Conservation (phyloP, 2,888 invertebrate species). For the Prosapia bicincta region DNA sequence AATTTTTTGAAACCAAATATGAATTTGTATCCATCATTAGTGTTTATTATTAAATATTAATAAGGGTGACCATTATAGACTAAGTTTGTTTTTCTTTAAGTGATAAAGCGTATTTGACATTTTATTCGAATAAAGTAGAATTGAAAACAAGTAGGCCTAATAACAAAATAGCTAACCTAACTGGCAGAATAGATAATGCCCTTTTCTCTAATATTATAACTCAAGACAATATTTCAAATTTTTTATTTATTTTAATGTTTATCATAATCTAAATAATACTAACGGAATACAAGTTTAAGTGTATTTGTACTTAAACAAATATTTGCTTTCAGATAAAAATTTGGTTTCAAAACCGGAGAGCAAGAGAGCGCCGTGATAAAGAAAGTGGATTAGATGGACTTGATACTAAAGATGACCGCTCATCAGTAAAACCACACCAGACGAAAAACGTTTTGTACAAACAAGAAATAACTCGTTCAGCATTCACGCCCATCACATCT, state of each 20-base stretch:
- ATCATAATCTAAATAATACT: too few relatives aligned
- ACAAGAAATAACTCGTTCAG: neutral
- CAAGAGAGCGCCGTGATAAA: slow-evolving; percentile 37
- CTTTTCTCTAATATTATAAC: neutral
- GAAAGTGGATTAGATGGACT: slow-evolving; percentile 1
- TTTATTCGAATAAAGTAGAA: too few relatives aligned
- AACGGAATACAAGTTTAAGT: neutral
- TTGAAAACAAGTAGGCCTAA: too few relatives aligned
- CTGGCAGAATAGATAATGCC: too few relatives aligned
- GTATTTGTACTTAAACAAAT: neutral
- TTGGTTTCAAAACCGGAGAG: slow-evolving; percentile 41
- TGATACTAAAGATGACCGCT: neutral
- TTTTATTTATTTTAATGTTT: too few relatives aligned
- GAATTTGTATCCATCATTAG: too few relatives aligned
- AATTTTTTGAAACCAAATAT: too few relatives aligned
- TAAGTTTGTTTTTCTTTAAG: too few relatives aligned
- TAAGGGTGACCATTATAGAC: too few relatives aligned
- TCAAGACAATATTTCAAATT: neutral
- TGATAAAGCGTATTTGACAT: too few relatives aligned
- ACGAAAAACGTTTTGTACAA: neutral
- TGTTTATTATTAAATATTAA: too few relatives aligned
- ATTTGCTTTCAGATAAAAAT: slow-evolving; percentile 36
- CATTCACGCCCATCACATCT: neutral
- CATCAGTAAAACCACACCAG: neutral
- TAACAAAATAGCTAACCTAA: too few relatives aligned